phyloP scores from a whole-genome alignment of 1,140 invertebrate species.

The Lanistes nyassanus region DNA sequence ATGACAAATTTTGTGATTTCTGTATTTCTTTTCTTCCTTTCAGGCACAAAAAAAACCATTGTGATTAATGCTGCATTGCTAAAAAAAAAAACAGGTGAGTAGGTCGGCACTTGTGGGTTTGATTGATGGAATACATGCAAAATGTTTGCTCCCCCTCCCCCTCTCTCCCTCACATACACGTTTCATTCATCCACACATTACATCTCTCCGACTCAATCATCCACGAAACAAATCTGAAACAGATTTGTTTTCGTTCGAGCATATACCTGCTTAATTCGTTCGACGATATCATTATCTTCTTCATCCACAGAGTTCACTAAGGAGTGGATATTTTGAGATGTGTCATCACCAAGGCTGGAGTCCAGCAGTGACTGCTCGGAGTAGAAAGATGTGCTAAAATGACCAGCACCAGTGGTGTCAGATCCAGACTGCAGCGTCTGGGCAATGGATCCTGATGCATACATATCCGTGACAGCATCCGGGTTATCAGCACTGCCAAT shows the following conservation, averaged over 20 bases:
- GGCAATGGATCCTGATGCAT: slow-evolving; percentile 5
- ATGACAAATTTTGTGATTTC: too few species aligned
- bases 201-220: too few species aligned
- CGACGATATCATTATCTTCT: slow-evolving; percentile 19
- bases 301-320: slow-evolving; percentile 23
- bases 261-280: slow-evolving; percentile 10
- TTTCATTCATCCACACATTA: too few species aligned
- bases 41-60: too few species aligned
- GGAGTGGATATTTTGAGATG: slow-evolving; percentile 25
- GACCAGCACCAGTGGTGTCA: slow-evolving; percentile 12
- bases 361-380: slow-evolving; percentile 33
- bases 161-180: too few species aligned
- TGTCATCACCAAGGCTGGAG: slow-evolving; percentile 19
- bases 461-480: slow-evolving; percentile 19
- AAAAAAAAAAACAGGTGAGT: too few species aligned
- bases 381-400: slow-evolving; percentile 38
- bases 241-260: background rate
- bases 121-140: too few species aligned
- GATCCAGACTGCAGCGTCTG: slow-evolving; percentile 4
- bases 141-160: too few species aligned
- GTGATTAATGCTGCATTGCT: too few species aligned
- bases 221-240: too few species aligned
- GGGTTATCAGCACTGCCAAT: slow-evolving; percentile 27
- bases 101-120: too few species aligned
- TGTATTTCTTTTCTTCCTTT: too few species aligned